Evolutionary conservation across 2,113 vertebrate genomes (phyloP).

Genomic region (Lipophrys pholis): DNA sequence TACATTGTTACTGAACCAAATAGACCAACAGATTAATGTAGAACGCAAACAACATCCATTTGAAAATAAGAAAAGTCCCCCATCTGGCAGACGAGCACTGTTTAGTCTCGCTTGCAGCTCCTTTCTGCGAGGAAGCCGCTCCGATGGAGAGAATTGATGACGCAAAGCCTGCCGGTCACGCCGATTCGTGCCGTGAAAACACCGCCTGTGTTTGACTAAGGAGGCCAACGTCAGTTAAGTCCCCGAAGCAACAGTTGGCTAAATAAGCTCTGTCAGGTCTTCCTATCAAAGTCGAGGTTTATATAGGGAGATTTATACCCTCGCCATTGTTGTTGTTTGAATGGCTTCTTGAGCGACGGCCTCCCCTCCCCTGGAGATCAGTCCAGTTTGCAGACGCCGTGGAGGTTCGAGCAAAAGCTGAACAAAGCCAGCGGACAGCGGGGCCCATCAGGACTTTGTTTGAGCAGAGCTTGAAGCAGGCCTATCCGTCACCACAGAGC

Average conservation of each 20-base stretch:
- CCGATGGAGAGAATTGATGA: conserved; percentile 49
- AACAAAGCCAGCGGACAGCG: conserved; percentile 41
- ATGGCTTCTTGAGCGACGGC: conserved; percentile 8
- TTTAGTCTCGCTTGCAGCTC: conserved; percentile 43
- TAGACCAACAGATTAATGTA: conserved; percentile 45
- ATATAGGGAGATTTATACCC: conserved; percentile 57
- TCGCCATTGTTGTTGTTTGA: conserved; percentile 59
- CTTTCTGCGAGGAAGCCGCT: conserved; percentile 22
- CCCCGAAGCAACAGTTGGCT: conserved; percentile 57
- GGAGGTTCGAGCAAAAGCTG: conserved; percentile 36
- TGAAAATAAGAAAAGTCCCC: conserved; percentile 16
- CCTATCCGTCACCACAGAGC: conserved; percentile 39
- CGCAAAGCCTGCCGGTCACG: conserved; percentile 46
- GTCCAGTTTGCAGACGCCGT: conserved; percentile 16
- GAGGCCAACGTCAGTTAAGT: conserved; percentile 52
- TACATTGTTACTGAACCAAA: conserved; percentile 34
- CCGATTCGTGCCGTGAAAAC: conserved; percentile 45
- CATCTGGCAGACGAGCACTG: conserved; percentile 49
- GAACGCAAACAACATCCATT: conserved; percentile 41
- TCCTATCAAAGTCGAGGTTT: conserved; percentile 41
- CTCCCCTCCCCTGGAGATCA: background rate
- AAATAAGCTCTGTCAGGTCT: conserved; percentile 58
- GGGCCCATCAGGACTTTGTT: conserved; percentile 47
- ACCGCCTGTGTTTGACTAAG: conserved; percentile 56
- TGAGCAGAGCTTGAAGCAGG: conserved; percentile 52